These are phyloP conservation scores for Agonopterix arenella DNA, from an alignment of 2,888 invertebrate species.

Conservation along the genomic window DNA sequence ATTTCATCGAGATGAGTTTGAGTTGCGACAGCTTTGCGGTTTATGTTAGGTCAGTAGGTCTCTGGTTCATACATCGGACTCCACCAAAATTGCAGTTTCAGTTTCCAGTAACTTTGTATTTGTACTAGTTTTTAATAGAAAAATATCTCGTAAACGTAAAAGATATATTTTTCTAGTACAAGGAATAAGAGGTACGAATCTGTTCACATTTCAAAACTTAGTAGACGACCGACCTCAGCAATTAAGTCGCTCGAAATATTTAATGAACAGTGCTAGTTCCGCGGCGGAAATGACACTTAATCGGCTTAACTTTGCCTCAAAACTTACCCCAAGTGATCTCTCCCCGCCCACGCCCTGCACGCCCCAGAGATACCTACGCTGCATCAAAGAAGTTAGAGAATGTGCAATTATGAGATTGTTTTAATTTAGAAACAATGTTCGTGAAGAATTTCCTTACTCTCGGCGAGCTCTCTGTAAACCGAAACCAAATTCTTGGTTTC, in stretches of 20 bases:
- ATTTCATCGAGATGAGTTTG: too few species aligned
- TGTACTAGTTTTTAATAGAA: too few species aligned
- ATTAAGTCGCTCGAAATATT: slow-evolving; percentile 73
- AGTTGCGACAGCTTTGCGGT: too few species aligned
- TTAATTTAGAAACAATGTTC: slow-evolving; percentile 76
- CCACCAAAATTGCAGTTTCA: too few species aligned
- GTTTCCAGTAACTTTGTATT: too few species aligned
- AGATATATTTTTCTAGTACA: neutral
- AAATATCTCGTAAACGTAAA: too few species aligned
- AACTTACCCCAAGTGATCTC: slow-evolving; percentile 48
- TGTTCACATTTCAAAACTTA: slow-evolving; percentile 48
- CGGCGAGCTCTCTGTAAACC: slow-evolving; percentile 58
- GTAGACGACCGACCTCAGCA: slow-evolving; percentile 57
- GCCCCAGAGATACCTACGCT: slow-evolving; percentile 47
- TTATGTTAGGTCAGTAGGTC: too few species aligned
- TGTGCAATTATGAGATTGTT: slow-evolving; percentile 77
- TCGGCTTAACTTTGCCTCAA: slow-evolving; percentile 70
- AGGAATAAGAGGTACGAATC: slow-evolving; percentile 34
- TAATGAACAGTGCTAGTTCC: slow-evolving; percentile 74
- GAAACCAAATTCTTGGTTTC: slow-evolving; percentile 72
- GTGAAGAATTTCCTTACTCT: slow-evolving; percentile 67
- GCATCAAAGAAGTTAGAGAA: slow-evolving; percentile 73
- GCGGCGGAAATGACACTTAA: slow-evolving; percentile 73
- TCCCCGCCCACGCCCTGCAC: slow-evolving; percentile 23
- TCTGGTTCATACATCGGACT: too few species aligned